These are phyloP conservation scores for Acestrorhynchus altus DNA, from an alignment of 2,797 vertebrate species.

Conservation along the genomic window DNA sequence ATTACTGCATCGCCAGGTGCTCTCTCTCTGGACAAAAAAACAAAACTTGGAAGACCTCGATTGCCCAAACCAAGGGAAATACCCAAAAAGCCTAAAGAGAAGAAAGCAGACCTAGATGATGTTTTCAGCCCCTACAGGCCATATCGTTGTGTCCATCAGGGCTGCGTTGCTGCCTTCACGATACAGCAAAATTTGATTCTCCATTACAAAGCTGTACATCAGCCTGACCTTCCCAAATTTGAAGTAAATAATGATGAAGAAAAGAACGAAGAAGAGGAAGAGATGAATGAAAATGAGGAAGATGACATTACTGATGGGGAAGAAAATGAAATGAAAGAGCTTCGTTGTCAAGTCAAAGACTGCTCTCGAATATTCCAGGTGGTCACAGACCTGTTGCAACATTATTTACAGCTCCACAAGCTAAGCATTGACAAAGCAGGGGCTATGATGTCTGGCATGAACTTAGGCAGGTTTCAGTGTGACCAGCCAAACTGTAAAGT, in stretches of 20 bases:
- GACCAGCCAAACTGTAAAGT: conserved; percentile 87
- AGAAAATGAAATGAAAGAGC: conserved; percentile 81
- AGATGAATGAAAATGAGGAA: conserved; percentile 67
- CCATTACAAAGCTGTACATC: conserved; percentile 95
- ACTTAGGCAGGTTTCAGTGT: conserved; percentile 86
- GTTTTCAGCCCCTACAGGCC: conserved; percentile 87
- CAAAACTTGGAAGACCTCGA: conserved; percentile 51
- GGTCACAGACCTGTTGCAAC: conserved; percentile 89
- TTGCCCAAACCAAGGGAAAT: conserved; percentile 55
- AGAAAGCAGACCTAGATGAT: conserved; percentile 75
- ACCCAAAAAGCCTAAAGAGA: conserved; percentile 78
- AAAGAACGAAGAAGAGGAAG: conserved; percentile 64
- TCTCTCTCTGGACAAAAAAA: conserved; percentile 65
- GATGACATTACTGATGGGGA: conserved; percentile 78
- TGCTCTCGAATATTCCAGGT: conserved; percentile 94
- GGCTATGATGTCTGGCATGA: conserved; percentile 78
- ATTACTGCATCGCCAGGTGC: conserved; percentile 1
- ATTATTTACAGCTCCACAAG: conserved; percentile 92
- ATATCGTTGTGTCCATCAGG: conserved; percentile 93
- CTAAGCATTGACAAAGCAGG: conserved; percentile 87
- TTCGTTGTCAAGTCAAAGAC: conserved; percentile 92
- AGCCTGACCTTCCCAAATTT: conserved; percentile 87
- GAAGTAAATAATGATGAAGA: conserved; percentile 85
- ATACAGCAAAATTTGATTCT: conserved; percentile 98
- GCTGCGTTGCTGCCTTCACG: conserved; percentile 92